phyloP scores from a whole-genome alignment of 2,797 vertebrate species.

The Sciurus carolinensis region DNA sequence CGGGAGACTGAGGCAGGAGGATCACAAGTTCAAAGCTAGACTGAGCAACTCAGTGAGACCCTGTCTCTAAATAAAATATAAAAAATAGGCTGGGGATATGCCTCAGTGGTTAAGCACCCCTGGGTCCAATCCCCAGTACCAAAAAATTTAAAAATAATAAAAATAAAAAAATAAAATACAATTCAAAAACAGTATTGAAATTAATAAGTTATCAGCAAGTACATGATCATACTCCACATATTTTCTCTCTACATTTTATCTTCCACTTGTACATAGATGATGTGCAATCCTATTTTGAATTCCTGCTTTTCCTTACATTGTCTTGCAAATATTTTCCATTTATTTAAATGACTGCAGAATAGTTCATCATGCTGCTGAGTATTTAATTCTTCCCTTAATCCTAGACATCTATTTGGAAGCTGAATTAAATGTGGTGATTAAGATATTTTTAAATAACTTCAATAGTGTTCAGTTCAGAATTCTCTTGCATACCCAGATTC shows the following conservation, averaged over 20 bases:
- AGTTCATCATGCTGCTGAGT: neutral
- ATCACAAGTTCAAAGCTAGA: no score
- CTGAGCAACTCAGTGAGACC: no score
- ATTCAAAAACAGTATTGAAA: constrained; percentile 48
- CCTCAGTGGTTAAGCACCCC: no score
- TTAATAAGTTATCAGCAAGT: neutral
- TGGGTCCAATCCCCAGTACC: no score
- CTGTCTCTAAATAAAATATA: no score
- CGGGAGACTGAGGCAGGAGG: no score
- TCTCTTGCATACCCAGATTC: neutral
- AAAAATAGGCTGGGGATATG: no score
- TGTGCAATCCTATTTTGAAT: neutral
- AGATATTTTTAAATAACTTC: neutral
- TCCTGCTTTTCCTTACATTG: neutral
- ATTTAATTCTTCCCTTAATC: neutral
- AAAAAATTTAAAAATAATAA: no score
- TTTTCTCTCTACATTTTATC: constrained; percentile 35
- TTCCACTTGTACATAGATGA: neutral
- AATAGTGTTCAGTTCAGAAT: neutral
- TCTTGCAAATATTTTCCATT: constrained; percentile 15
- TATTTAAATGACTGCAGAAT: neutral
- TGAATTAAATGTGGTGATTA: neutral
- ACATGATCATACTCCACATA: neutral
- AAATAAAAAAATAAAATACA: neutral
- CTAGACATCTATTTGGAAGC: neutral